Conservation (phyloP, 2,797 vertebrate genomes). For the Characodon lateralis region DNA sequence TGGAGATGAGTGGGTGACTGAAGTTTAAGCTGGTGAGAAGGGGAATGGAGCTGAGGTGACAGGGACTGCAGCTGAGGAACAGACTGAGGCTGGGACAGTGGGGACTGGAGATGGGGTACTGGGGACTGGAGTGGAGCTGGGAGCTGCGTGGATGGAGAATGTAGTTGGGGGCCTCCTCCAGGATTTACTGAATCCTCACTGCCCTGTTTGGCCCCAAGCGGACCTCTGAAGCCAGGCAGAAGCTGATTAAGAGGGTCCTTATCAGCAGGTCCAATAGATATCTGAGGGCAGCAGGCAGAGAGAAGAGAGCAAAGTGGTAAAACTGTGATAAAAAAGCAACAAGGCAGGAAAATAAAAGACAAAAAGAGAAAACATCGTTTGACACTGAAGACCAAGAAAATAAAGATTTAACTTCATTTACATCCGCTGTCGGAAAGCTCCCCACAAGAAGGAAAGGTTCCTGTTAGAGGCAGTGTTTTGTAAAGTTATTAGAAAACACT, state of each 20-base stretch:
- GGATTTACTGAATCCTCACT: constrained; percentile 50
- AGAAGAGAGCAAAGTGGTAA: constrained; percentile 15
- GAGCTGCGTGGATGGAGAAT: constrained; percentile 61
- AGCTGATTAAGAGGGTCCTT: constrained; percentile 88
- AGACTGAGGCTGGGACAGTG: constrained; percentile 61
- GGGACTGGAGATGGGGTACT: constrained; percentile 62
- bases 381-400: constrained; percentile 56
- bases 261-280: constrained; percentile 79
- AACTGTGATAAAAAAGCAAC: constrained; percentile 7
- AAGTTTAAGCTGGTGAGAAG: constrained; percentile 70
- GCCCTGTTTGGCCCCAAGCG: constrained; percentile 67
- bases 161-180: constrained; percentile 61
- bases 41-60: constrained; percentile 68
- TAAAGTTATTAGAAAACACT: neutral
- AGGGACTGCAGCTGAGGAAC: constrained; percentile 66
- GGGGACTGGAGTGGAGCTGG: constrained; percentile 66
- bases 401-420: constrained; percentile 52
- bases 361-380: constrained; percentile 47
- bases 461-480: neutral
- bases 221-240: constrained; percentile 85
- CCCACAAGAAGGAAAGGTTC: neutral
- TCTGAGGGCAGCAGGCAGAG: constrained; percentile 70
- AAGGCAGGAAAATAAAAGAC: constrained; percentile 4
- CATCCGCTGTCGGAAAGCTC: constrained; percentile 26
- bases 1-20: constrained; percentile 72